Percentiles rank a stretch among this genome's conserved stretches.
Conservation (phyloP, 2,113 vertebrate species). For the Noctilio leporinus region DNA sequence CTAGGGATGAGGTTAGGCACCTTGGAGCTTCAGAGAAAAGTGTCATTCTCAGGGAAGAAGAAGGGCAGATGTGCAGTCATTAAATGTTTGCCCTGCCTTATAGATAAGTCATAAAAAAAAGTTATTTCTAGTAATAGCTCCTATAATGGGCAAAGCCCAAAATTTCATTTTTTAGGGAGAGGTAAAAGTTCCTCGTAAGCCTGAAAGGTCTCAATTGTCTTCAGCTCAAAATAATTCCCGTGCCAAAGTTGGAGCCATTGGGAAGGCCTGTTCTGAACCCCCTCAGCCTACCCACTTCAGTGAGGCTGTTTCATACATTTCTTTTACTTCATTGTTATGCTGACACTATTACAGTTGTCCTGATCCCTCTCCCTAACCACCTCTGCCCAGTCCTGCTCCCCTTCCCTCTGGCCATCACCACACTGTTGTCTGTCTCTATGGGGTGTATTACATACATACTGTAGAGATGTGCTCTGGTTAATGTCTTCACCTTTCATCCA, state of each 20-base stretch:
- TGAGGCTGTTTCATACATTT: neutral
- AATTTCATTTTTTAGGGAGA: neutral
- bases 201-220: neutral
- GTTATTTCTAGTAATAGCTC: neutral
- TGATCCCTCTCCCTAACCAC: too few species aligned
- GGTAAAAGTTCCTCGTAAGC: neutral
- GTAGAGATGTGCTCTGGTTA: too few species aligned
- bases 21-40: neutral
- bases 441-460: too few species aligned
- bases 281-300: neutral
- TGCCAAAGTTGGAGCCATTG: neutral
- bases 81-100: neutral
- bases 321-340: too few species aligned
- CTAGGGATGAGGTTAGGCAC: neutral
- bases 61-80: neutral
- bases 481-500: too few species aligned
- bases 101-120: neutral
- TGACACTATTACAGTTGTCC: too few species aligned
- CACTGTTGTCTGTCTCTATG: too few species aligned
- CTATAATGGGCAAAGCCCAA: neutral
- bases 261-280: neutral
- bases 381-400: too few species aligned
- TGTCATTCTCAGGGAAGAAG: neutral
- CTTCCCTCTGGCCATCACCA: too few species aligned
- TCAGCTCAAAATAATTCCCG: neutral